A percentile compares a stretch with the other conserved stretches of the same genome.
These are phyloP conservation scores for Agrochola macilenta DNA, from an alignment of 2,888 invertebrate species.

Conservation along the genomic window DNA sequence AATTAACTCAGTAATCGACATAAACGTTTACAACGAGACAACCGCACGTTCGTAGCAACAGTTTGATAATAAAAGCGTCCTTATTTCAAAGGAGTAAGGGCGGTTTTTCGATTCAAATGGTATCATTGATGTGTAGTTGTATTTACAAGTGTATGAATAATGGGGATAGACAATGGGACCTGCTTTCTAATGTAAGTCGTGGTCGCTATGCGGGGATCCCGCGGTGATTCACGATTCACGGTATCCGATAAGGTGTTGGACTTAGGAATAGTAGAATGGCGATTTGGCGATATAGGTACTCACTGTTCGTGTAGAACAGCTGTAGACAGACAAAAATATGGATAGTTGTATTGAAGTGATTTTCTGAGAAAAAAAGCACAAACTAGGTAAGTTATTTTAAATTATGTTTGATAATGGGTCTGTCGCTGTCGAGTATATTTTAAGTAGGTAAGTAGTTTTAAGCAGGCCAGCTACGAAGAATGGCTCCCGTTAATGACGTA, in stretches of 20 bases:
- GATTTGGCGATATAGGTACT: slow-evolving; percentile 2
- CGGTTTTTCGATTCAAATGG: slow-evolving; percentile 1
- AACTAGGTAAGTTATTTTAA: background rate
- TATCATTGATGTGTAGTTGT: slow-evolving; percentile 17
- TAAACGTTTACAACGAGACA: slow-evolving; percentile 6
- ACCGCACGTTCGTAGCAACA: background rate
- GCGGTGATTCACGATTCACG: slow-evolving; percentile 64
- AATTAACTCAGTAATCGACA: slow-evolving; percentile 27
- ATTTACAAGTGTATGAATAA: slow-evolving; percentile 55
- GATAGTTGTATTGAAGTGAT: background rate
- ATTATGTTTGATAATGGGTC: background rate
- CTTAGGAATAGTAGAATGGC: slow-evolving; percentile 4
- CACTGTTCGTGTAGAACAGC: too few relatives aligned
- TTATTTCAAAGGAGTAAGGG: background rate
- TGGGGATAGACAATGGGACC: slow-evolving; percentile 57
- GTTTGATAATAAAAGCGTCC: background rate
- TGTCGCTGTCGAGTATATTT: background rate
- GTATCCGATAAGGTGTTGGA: slow-evolving; percentile 5
- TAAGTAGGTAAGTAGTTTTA: background rate
- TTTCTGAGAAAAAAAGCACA: background rate
- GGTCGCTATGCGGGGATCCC: slow-evolving; percentile 51
- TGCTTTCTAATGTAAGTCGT: slow-evolving; percentile 64
- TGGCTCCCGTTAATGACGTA: background rate
- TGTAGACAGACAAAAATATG: background rate
- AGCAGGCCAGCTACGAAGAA: background rate